A percentile compares a stretch with the other conserved stretches of the same genome.
These are phyloP conservation scores for Chlorocebus sabaeus DNA, from an alignment of 2,113 vertebrate species.

Conservation along the genomic window DNA sequence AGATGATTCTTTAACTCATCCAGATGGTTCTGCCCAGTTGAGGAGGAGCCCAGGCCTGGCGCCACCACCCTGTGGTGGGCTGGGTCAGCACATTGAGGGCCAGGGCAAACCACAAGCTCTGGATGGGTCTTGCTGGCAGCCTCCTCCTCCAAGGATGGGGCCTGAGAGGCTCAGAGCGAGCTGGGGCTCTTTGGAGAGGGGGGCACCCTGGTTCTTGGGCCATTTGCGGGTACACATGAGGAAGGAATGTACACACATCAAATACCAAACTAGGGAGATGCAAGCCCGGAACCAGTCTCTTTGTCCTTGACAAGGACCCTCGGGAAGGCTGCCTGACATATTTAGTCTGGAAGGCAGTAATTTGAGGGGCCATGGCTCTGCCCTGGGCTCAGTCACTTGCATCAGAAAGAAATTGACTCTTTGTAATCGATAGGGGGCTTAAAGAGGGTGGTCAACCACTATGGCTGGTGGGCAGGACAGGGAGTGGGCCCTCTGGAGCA, in stretches of 20 bases:
- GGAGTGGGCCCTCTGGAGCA: constrained; percentile 18
- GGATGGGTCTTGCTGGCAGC: not conserved
- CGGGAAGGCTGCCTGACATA: constrained; percentile 14
- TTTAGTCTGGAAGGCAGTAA: constrained; percentile 39
- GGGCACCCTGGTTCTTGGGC: not conserved
- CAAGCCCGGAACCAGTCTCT: not conserved
- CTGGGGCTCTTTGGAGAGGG: no score
- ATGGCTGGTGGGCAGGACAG: constrained; percentile 42
- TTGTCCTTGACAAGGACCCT: constrained; percentile 22
- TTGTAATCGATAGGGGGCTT: constrained; percentile 65
- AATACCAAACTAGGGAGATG: not conserved
- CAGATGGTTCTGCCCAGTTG: not conserved
- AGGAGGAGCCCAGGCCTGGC: constrained; percentile 31
- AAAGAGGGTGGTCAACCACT: constrained; percentile 39
- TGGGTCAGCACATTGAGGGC: constrained; percentile 35
- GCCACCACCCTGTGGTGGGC: not conserved
- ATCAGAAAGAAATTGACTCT: constrained; percentile 44
- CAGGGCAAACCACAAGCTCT: constrained; percentile 49
- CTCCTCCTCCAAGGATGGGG: not conserved
- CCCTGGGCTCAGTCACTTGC: constrained; percentile 38
- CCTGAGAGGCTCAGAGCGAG: not conserved
- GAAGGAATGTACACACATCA: not conserved
- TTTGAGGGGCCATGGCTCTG: constrained; percentile 38
- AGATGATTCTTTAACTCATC: not conserved
- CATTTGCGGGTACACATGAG: not conserved